Conservation (phyloP, 2,113 vertebrate species). For the Ovis canadensis region DNA sequence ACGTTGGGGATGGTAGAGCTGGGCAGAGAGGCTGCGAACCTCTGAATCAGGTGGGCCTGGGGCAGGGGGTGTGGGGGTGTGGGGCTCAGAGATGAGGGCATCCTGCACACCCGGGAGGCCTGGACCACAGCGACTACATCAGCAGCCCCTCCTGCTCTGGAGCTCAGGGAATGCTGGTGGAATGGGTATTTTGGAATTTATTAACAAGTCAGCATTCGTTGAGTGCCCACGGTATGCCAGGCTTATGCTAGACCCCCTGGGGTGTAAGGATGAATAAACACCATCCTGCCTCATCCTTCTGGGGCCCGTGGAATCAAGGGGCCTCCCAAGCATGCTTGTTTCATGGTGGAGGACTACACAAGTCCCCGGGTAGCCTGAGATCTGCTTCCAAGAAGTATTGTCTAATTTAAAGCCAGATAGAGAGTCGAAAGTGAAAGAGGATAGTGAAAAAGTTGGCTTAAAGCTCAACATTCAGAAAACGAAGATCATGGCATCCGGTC, state of each 20-base stretch:
- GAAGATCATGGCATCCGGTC: no score
- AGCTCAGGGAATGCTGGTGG: background rate
- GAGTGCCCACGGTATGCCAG: background rate
- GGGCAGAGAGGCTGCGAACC: background rate
- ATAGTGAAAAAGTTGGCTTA: no score
- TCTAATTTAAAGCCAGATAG: background rate
- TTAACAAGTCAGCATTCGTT: fast-evolving
- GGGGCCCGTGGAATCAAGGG: background rate
- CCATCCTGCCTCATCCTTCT: background rate
- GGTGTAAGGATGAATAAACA: background rate
- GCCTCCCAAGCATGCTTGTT: background rate
- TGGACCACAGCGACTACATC: background rate
- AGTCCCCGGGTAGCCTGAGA: background rate
- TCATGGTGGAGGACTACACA: background rate
- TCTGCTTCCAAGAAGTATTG: background rate
- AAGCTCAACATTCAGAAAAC: no score
- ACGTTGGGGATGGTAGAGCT: no score
- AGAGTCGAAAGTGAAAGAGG: background rate
- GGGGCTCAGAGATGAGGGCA: background rate
- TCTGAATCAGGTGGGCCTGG: background rate
- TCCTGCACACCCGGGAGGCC: no score
- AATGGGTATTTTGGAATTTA: background rate
- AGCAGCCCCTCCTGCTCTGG: fast-evolving
- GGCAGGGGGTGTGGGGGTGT: background rate
- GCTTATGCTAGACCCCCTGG: background rate